phyloP scores from a whole-genome alignment of 2,113 vertebrate species.

The Gallinago paraguaiae region DNA sequence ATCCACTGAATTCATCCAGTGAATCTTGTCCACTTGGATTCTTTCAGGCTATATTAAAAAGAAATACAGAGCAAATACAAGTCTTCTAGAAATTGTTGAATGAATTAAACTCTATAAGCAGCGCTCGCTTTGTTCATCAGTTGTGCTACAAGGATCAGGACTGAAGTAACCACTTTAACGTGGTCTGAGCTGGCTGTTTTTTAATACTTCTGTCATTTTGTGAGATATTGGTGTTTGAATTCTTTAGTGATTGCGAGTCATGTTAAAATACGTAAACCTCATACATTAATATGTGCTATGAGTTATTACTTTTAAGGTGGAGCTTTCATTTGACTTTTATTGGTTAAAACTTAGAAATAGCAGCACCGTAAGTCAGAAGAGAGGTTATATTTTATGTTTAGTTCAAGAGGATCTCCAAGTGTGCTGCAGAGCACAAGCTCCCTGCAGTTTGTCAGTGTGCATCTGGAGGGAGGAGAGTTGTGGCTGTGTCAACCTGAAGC shows the following conservation, averaged over 20 bases:
- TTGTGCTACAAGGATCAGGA: not conserved
- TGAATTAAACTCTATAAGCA: not conserved
- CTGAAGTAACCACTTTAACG: not conserved
- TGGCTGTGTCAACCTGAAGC: not conserved
- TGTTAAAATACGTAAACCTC: not conserved
- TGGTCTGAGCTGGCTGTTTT: not conserved
- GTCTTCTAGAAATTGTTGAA: not conserved
- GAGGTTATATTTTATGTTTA: not conserved
- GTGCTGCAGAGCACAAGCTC: not conserved
- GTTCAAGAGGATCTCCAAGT: not conserved
- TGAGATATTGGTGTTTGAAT: not conserved
- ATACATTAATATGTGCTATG: not conserved
- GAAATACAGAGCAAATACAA: not conserved
- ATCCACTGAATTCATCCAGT: not conserved
- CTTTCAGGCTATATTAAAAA: not conserved
- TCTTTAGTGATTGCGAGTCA: not conserved
- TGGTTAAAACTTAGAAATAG: not conserved
- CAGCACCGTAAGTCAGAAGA: not conserved
- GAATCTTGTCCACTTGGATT: not conserved
- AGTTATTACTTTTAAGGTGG: not conserved
- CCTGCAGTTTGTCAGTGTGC: not conserved
- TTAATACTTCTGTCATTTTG: not conserved
- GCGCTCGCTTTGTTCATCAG: not conserved
- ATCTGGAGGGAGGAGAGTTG: not conserved
- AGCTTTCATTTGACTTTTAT: not conserved